phyloP scores from a whole-genome alignment of 2,113 vertebrate genomes.

The Raja brachyura region DNA sequence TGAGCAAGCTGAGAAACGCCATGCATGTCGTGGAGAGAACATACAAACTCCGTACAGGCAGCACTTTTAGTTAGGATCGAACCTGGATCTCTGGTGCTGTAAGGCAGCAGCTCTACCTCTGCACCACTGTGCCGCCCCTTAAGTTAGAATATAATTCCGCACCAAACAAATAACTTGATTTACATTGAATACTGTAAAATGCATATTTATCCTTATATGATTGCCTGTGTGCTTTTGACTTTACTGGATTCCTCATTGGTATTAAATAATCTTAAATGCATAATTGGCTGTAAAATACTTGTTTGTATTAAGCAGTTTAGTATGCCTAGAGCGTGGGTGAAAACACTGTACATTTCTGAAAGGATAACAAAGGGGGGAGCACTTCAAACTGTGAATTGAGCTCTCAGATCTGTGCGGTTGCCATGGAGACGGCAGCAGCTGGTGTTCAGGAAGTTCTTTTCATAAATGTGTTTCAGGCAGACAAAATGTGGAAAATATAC shows the following conservation, averaged over 20 bases:
- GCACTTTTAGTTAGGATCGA: no score
- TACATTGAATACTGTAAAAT: not conserved
- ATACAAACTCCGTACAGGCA: no score
- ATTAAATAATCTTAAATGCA: not conserved
- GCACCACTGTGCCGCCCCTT: no score
- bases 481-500: not conserved
- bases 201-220: not conserved
- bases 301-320: conserved; percentile 18
- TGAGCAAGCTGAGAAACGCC: no score
- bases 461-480: not conserved
- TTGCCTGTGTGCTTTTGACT: not conserved
- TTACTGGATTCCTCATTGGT: not conserved
- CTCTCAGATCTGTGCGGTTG: not conserved
- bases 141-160: not conserved
- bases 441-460: conserved; percentile 13
- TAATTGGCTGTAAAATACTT: not conserved
- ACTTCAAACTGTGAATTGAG: conserved; percentile 11
- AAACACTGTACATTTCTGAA: conserved; percentile 3
- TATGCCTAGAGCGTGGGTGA: not conserved
- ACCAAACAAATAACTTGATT: not conserved
- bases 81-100: no score
- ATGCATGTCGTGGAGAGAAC: no score
- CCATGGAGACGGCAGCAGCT: conserved; percentile 23
- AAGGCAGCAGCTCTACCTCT: no score
- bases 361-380: conserved; percentile 18